phyloP scores from a whole-genome alignment of 2,797 vertebrate species.

The Ispidina lecontei region DNA sequence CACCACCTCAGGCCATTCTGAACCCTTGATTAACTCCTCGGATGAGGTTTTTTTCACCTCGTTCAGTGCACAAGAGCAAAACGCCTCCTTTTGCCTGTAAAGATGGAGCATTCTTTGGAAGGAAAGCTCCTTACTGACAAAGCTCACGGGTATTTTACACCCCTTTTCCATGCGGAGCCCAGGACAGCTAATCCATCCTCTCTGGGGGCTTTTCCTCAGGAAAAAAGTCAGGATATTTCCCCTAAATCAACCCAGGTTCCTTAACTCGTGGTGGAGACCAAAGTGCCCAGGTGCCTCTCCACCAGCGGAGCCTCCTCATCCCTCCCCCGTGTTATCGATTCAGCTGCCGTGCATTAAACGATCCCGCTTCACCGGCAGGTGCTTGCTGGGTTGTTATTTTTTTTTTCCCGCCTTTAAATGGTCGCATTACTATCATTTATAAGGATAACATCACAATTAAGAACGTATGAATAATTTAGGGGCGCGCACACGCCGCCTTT shows the following conservation, averaged over 20 bases:
- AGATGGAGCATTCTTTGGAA: not conserved
- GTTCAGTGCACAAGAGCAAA: rapidly evolving
- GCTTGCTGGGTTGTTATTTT: not conserved
- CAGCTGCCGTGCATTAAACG: constrained; percentile 14
- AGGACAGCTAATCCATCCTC: not conserved
- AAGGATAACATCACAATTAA: constrained; percentile 67
- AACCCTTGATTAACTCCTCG: not conserved
- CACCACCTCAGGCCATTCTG: not conserved
- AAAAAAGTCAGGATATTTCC: constrained; percentile 10
- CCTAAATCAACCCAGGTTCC: not conserved
- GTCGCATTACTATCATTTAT: constrained; percentile 57
- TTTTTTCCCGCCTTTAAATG: constrained; percentile 45
- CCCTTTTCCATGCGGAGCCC: not conserved
- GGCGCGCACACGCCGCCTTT: constrained; percentile 46
- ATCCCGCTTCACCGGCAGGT: constrained; percentile 34
- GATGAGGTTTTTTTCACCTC: not conserved
- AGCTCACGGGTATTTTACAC: not conserved
- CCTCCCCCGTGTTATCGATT: not conserved
- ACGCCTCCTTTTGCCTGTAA: rapidly evolving
- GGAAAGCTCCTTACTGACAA: not conserved
- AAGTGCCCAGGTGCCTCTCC: not conserved
- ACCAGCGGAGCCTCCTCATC: constrained; percentile 13
- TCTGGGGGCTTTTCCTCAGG: not conserved
- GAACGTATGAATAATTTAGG: constrained; percentile 66
- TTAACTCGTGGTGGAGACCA: not conserved